Evolutionary conservation across 53 echinoderm and acorn worm species (phyloP).

Genomic region (Actinopyga echinites): DNA sequence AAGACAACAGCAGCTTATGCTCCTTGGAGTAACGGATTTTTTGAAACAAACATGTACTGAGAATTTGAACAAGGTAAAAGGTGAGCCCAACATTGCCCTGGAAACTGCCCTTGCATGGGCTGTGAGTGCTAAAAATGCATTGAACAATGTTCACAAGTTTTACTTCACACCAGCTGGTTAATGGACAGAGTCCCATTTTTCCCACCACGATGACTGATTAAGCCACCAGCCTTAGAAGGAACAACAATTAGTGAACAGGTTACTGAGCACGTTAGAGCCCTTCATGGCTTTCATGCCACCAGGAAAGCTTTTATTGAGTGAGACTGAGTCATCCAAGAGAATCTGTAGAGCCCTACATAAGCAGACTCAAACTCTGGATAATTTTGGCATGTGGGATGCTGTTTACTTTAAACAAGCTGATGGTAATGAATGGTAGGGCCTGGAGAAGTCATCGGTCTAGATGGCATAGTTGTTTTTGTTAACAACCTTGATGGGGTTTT

Average conservation of each 20-base stretch:
- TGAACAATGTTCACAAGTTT: slow-evolving; percentile 52
- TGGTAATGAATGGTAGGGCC: slow-evolving; percentile 55
- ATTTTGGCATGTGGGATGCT: slow-evolving; percentile 18
- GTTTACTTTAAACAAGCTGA: slow-evolving; percentile 53
- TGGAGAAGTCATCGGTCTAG: slow-evolving; percentile 55
- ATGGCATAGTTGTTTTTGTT: slow-evolving; percentile 53
- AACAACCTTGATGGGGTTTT: slow-evolving; percentile 46
- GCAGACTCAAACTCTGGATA: slow-evolving; percentile 23
- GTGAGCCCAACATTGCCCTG: slow-evolving; percentile 23
- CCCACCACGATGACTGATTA: slow-evolving; percentile 39
- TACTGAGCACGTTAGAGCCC: slow-evolving; percentile 41
- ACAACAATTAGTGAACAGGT: slow-evolving; percentile 36
- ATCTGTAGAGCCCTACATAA: slow-evolving; percentile 46
- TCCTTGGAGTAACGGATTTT: slow-evolving; percentile 52
- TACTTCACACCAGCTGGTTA: slow-evolving; percentile 47
- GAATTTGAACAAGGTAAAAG: neutral
- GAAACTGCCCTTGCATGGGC: slow-evolving; percentile 53
- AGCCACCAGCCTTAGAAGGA: slow-evolving; percentile 52
- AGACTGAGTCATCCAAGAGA: slow-evolving; percentile 50
- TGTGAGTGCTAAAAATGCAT: slow-evolving; percentile 56
- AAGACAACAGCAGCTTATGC: slow-evolving; percentile 29
- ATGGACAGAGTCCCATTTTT: slow-evolving; percentile 40
- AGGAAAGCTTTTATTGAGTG: slow-evolving; percentile 44
- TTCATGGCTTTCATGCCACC: slow-evolving; percentile 53
- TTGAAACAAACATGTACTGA: slow-evolving; percentile 33